Evolutionary conservation across 2,113 vertebrate genomes (phyloP), one percentile per base, ranked within the genome.

Genomic region (Rhinogobius similis): DNA sequence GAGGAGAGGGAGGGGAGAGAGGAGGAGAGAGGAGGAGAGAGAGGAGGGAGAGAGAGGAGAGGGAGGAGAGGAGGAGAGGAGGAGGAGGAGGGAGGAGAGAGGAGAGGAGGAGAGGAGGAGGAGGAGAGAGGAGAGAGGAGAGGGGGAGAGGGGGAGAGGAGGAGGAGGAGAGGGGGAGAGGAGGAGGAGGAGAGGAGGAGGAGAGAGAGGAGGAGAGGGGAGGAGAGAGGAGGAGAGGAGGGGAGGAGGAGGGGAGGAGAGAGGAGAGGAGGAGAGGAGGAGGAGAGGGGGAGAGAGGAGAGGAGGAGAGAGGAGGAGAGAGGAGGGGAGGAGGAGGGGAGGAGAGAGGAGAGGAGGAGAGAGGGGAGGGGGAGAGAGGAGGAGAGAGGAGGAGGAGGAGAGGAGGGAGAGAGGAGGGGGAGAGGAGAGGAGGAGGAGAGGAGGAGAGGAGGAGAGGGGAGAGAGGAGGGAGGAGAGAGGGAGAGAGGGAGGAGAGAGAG

Each of bases 401-500:
- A n/a, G n/a, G n/a, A n/a, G n/a, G n/a, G n/a, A n/a, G n/a, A n/a
- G 9, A 59, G 29, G 18, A 16, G 65, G 24, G 64, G 26, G 39
- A 38, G 13, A n/a, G 23, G 5, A 48, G 16, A 59, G 23, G 23
- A 21, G n/a, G 8, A 12, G 1, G 32, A 0, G 58, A 0, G 58
- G 5, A 46, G 39, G 26, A 4, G 58, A 1, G 29, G 46, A 56
- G 10, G n/a, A 55, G 13, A n/a, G n/a, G n/a, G n/a, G 43, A 5
- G 18, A 48, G n/a, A n/a, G n/a, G 65, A n/a, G 71, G 21, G 26
- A 63, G 3, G n/a, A 71, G 38, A 38, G 21, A n/a, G 20, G 13
- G 18, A 39, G 63, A 63, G 66, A 68, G 24, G n/a, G n/a, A 52
- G 36, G 26, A 27, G 50, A 26, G n/a, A n/a, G 1, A 39, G 13